Base-by-base conservation (phyloP, 2,888 invertebrate species). In the Trisateles emortualis region DNA sequence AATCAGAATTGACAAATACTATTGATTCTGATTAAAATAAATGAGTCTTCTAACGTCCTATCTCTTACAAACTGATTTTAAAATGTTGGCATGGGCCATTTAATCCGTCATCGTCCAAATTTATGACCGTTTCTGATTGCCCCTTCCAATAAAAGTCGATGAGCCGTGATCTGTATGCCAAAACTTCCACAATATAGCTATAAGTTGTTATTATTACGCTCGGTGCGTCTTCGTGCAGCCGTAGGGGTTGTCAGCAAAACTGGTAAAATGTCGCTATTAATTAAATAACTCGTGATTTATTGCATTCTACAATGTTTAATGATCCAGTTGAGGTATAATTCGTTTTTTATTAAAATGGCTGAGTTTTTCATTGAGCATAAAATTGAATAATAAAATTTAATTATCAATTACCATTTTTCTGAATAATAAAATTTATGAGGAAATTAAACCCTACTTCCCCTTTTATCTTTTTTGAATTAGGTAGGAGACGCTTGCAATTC, bases 131-230 rank as follows among this genome's bases (percentile, higher is more conserved):
- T 76, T 76, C 76, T 76, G 60, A 63, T 74, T 75, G 71, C 83
- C 87, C 87, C 78, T 79, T 74, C 81, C 75, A 87, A 90, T 88
- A 87, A 88, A 88, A 88, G 69, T 90, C 87, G 86, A 90, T 92
- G 92, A 88, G 81, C 88, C 92, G 83, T 91, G 87, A 84, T 89
- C 82, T 84, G 83, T 86, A 81, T 84, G 86, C 87, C 83, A 85
- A 87, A 88, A 87, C 77, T 85, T 85, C 87, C 84, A 88, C 88
- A 88, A 88, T 85, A 78, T 78, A 65, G 79, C 81, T 78, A 83
- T 85, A 84, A 84, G 77, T 84, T 74, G 74, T 76, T 76, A 75
- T 81, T 79, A 84, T 80, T 78, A 74, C 75, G 66, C 73, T 72
- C 67, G 55, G 66, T 64, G 73, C 61, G 59, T 78, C 77, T 79